Base-by-base conservation (phyloP, 2,888 invertebrate species). In the Cheilosia grossa region DNA sequence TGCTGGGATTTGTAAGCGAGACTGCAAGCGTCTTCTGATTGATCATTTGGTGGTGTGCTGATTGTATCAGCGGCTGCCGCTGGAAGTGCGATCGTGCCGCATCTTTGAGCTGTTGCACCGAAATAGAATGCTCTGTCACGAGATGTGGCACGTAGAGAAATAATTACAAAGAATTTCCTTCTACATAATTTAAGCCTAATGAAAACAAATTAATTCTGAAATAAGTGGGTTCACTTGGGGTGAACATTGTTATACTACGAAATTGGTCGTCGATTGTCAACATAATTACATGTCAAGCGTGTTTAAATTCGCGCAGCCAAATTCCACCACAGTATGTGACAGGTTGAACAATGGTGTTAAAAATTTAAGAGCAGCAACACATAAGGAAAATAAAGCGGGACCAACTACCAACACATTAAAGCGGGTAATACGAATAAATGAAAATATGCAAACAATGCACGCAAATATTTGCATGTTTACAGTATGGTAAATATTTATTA, bases 121-220 rank as follows among this genome's bases (percentile, higher is more conserved):
- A 85, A 81, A 81, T 85, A 85, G 81, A 85, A 67, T 21, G 21
- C 67, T 59, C 72, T 75, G 75, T 72, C 72, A 67, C 75, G 56
- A 81, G 72, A 77, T 85, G 81, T 77, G 75, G 85, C 85, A 85
- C 85, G 85, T 74, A 78, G 67, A 74, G 79, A 69, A 85, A 73
- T 81, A 85, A 85, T 85, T 83, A 83, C 83, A 49, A 72, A 66
- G 81, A 77, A 81, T 81, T 77, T 77, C 61, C 66, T 44, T 85
- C 74, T 10, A 81, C 72, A 73, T 67, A 77, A 81, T 81, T 85
- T 81, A 77, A 66, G 77, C 63, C 85, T 66, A 85, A 85, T 85
- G 85, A 85, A 85, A 85, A 81, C 85, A 85, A 85, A 85, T 85
- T 85, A 85, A 85, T 85, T 77, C 74, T 56, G 81, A 83, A 83